Evolutionary conservation across 1,140 invertebrate species (phyloP), one percentile per base, ranked within the genome.

Genomic region (Asobara japonica): DNA sequence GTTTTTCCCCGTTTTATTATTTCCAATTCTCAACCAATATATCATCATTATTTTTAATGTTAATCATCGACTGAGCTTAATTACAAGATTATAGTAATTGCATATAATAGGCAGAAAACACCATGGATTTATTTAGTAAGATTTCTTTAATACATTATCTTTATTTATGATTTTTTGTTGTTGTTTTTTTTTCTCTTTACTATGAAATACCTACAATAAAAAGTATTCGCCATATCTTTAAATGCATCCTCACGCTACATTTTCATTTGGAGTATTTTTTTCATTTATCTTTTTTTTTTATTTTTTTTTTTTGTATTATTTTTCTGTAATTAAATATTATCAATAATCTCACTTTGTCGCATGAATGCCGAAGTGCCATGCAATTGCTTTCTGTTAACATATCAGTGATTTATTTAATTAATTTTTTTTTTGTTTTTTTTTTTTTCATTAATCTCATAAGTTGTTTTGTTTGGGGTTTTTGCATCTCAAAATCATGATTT

Each of bases 151-250:
- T 86, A 85, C 82, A 84, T 75, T 80, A 83, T 80, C 27, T 71
- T 84, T 78, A 80, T 82, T 82, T 81, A 79, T 81, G 77, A 80
- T 79, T 82, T 66, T 77, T n/a, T n/a, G n/a, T n/a, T 41, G 30
- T 48, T 74, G 61, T 69, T 73, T 77, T 65, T 38, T 61, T 56
- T n/a, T n/a, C n/a, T n/a, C 68, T 78, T 77, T 73, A 71, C 83
- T 86, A 86, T 83, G 83, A 87, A 84, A 83, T 85, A 83, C 79
- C 85, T 87, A 87, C 81, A 81, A 86, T 87, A 87, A 86, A 87
- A 87, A 87, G 82, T 87, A 84, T 85, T 81, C 77, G 33, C 33
- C 65, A 78, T 85, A 84, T 76, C 74, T 79, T 79, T 73, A 77
- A 61, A 73, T 77, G 61, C 65, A 31, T 71, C 60, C 70, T 79